A percentile compares a stretch with the other conserved stretches of the same genome.
Conservation (phyloP, 1,140 invertebrate genomes). For the Aphidius gifuensis region DNA sequence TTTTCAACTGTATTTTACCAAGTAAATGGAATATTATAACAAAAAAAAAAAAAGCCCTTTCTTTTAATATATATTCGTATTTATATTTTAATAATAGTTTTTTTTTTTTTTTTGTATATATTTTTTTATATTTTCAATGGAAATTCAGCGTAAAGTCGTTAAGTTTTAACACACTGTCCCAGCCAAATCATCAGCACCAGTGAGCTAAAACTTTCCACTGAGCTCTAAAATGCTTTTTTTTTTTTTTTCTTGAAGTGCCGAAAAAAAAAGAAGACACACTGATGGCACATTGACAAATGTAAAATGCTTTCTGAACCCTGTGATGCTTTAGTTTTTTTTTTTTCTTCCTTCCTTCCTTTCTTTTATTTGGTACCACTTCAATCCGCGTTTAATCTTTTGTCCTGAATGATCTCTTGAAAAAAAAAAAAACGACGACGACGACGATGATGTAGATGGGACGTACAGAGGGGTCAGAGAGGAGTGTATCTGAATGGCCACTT, state of each 20-base stretch:
- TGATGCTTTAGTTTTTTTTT: constrained; percentile 3
- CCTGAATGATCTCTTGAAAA: too few relatives aligned
- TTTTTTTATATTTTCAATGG: neutral
- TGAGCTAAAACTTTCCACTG: constrained; percentile 1
- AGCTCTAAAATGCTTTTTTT: constrained; percentile 9
- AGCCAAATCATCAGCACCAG: constrained; percentile 6
- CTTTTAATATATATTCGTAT: too few relatives aligned
- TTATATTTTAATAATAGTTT: too few relatives aligned
- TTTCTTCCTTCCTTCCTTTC: neutral
- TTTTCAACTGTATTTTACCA: too few relatives aligned
- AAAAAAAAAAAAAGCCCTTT: too few relatives aligned
- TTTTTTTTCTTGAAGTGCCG: constrained; percentile 3
- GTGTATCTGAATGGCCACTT: constrained; percentile 28
- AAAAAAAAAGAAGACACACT: neutral
- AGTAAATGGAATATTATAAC: too few relatives aligned
- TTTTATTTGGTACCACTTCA: neutral
- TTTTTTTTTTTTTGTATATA: neutral
- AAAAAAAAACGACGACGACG: too few relatives aligned
- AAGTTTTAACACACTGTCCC: constrained; percentile 4
- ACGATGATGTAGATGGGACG: too few relatives aligned
- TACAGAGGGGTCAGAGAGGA: constrained; percentile 19
- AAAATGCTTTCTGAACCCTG: constrained; percentile 12
- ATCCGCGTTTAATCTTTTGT: neutral
- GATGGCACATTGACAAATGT: constrained; percentile 19
- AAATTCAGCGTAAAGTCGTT: constrained; percentile 10